A percentile compares a stretch with the other conserved stretches of the same genome.
Evolutionary conservation across 2,113 vertebrate species (phyloP).

Genomic region (Sula dactylatra): DNA sequence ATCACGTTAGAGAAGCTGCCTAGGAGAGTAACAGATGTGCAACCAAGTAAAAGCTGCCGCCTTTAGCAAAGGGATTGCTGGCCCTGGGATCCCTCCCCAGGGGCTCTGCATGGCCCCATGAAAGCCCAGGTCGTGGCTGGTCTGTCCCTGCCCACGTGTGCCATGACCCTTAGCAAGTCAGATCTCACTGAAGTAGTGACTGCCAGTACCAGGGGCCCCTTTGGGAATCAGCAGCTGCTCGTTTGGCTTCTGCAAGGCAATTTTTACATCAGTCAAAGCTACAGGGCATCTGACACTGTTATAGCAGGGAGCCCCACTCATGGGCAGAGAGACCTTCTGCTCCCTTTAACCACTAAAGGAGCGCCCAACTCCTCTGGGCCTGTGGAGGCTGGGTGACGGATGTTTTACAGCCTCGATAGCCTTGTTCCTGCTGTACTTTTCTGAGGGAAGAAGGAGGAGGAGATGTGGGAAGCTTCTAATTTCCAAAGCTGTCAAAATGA

Average conservation of each 20-base stretch:
- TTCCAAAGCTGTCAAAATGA: not conserved
- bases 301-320: not conserved
- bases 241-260: not conserved
- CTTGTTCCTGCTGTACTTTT: not conserved
- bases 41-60: not conserved
- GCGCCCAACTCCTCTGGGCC: not conserved
- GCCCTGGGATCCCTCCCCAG: not conserved
- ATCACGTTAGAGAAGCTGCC: not conserved
- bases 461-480: not conserved
- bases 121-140: not conserved
- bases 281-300: accelerated
- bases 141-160: not conserved
- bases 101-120: not conserved
- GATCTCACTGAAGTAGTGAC: not conserved
- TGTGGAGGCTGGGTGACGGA: accelerated
- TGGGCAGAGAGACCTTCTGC: not conserved
- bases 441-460: not conserved
- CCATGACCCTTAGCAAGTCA: not conserved
- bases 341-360: accelerated
- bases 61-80: not conserved
- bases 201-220: not conserved
- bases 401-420: not conserved
- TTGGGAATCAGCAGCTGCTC: not conserved
- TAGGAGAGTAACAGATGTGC: not conserved
- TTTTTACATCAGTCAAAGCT: not conserved